Percentiles rank a stretch among this genome's conserved stretches.
These are phyloP conservation scores for Cynaeus angustus DNA, from an alignment of 2,888 invertebrate species.

Conservation along the genomic window DNA sequence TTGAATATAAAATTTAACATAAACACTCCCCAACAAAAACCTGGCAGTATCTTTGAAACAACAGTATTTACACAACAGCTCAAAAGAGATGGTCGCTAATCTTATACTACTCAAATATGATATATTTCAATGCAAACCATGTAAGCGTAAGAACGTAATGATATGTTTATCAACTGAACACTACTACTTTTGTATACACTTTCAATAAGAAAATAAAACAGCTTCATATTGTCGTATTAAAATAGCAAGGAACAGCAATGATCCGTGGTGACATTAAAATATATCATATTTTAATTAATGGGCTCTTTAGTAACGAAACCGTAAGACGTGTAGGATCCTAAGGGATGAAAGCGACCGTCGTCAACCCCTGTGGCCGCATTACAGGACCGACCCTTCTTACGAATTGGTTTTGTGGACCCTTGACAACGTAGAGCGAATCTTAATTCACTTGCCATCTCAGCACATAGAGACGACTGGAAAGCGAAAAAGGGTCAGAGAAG, in stretches of 20 bases:
- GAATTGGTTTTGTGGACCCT: conserved; percentile 74
- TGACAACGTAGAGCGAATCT: conserved; percentile 81
- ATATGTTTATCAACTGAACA: conserved; percentile 29
- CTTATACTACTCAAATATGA: conserved; percentile 24
- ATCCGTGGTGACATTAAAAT: conserved; percentile 44
- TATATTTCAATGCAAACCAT: conserved; percentile 27
- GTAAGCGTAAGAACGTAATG: conserved; percentile 8
- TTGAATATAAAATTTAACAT: neutral
- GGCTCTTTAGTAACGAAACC: conserved; percentile 76
- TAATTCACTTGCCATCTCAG: conserved; percentile 83
- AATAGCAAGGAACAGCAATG: conserved; percentile 8
- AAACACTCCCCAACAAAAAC: neutral
- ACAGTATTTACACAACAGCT: conserved; percentile 18
- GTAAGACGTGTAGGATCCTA: conserved; percentile 78
- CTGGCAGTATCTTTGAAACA: conserved; percentile 28
- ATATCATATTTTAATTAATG: conserved; percentile 62
- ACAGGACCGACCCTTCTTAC: conserved; percentile 63
- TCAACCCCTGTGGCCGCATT: conserved; percentile 62
- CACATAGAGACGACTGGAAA: conserved; percentile 80
- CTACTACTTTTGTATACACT: no score
- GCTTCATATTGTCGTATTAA: conserved; percentile 32
- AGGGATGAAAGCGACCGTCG: conserved; percentile 69
- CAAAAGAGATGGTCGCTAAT: conserved; percentile 13
- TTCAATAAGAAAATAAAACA: conserved; percentile 9
- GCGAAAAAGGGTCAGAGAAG: neutral